Evolutionary conservation across 2,113 vertebrate genomes (phyloP).

Genomic region (Saguinus midas): DNA sequence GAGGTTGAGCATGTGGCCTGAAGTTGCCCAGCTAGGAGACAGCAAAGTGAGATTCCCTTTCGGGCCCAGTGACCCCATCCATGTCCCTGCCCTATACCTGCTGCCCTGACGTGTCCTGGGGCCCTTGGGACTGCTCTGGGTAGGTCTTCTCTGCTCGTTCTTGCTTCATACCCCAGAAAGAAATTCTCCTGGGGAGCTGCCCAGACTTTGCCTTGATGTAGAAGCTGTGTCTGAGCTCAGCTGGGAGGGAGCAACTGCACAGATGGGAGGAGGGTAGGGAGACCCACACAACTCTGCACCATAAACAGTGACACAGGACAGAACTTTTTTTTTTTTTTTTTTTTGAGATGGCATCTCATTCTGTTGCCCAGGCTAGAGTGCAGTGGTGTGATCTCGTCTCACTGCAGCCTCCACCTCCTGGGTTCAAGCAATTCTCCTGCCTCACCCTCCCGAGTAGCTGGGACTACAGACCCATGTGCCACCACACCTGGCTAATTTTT

Average conservation of each 20-base stretch:
- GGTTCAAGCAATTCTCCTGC: too few relatives aligned
- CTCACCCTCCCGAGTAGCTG: too few relatives aligned
- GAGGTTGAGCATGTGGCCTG: not conserved
- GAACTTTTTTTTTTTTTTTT: too few relatives aligned
- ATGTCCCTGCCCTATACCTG: fast-evolving
- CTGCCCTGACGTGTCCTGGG: not conserved
- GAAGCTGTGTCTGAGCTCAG: too few relatives aligned
- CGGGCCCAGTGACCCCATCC: not conserved
- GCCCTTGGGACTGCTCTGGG: not conserved
- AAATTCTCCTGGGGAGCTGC: not conserved
- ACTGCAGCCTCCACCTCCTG: too few relatives aligned
- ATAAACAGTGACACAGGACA: not conserved
- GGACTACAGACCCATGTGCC: too few relatives aligned
- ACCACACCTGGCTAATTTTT: too few relatives aligned
- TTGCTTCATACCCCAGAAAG: not conserved
- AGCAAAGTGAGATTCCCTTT: not conserved
- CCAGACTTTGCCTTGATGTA: not conserved
- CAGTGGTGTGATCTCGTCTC: fast-evolving
- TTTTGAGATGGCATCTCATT: too few relatives aligned
- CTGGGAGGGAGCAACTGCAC: fast-evolving
- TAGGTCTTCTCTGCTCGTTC: not conserved
- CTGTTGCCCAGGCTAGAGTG: too few relatives aligned
- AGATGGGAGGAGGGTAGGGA: not conserved
- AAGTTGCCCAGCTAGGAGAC: not conserved
- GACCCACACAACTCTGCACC: not conserved